These are phyloP conservation scores for Portunus trituberculatus DNA, from an alignment of 1,140 invertebrate genomes.

Conservation along the genomic window DNA sequence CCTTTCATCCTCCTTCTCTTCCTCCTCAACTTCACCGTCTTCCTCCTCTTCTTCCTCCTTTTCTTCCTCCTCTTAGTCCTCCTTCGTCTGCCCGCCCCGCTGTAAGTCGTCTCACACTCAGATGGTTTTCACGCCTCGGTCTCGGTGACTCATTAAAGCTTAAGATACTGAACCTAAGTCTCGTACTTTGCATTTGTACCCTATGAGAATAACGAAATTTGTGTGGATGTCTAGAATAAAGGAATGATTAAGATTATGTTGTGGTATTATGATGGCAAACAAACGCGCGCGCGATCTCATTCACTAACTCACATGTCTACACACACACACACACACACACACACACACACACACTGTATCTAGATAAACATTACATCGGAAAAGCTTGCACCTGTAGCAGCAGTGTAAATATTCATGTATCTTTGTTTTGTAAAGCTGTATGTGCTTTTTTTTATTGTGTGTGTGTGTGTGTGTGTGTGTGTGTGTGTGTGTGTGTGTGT, in stretches of 20 bases:
- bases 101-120: background rate
- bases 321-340: too few relatives aligned
- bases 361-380: too few relatives aligned
- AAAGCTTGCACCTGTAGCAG: too few relatives aligned
- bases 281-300: background rate
- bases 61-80: background rate
- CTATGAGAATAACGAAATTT: background rate
- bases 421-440: too few relatives aligned
- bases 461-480: too few relatives aligned
- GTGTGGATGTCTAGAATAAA: background rate
- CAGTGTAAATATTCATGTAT: too few relatives aligned
- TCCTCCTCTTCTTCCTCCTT: too few relatives aligned
- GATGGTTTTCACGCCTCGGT: background rate
- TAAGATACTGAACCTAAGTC: background rate
- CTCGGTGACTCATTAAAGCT: background rate
- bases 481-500: too few relatives aligned
- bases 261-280: background rate
- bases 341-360: too few relatives aligned
- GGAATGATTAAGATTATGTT: too few relatives aligned
- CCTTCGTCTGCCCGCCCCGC: background rate
- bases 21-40: too few relatives aligned
- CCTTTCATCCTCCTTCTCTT: background rate
- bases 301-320: background rate
- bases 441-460: too few relatives aligned
- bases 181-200: background rate